These are phyloP conservation scores for Trichosurus vulpecula DNA, from an alignment of 2,797 vertebrate species.

Conservation along the genomic window DNA sequence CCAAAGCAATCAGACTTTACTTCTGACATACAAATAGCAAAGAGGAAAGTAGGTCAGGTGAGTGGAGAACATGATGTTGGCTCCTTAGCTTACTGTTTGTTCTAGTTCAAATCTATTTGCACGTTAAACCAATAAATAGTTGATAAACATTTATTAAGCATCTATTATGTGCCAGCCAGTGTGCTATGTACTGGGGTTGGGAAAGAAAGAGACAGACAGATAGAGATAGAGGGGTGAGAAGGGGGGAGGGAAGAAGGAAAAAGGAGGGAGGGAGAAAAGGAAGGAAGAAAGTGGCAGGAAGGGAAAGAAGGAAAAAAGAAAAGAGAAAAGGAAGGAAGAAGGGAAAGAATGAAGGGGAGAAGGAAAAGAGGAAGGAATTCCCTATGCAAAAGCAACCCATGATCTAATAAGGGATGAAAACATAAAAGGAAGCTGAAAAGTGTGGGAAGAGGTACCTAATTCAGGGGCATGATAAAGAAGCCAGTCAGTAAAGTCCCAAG, in stretches of 20 bases:
- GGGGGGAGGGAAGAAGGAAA: too few relatives aligned
- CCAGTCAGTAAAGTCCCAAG: not conserved
- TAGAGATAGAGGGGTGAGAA: too few relatives aligned
- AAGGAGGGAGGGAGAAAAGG: too few relatives aligned
- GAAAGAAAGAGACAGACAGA: not conserved
- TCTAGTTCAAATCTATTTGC: not conserved
- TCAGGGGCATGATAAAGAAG: not conserved
- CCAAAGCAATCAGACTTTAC: not conserved
- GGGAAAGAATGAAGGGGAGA: not conserved
- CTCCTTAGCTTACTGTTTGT: not conserved
- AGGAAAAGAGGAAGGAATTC: not conserved
- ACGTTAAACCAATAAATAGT: not conserved
- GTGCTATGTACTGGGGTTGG: too few relatives aligned
- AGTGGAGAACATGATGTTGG: not conserved
- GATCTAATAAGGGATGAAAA: not conserved
- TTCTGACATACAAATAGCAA: not conserved
- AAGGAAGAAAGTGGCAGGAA: too few relatives aligned
- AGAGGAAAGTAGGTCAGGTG: not conserved
- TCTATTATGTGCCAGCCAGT: not conserved
- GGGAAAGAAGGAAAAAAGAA: too few relatives aligned
- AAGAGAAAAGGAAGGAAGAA: too few relatives aligned
- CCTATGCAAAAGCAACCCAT: not conserved
- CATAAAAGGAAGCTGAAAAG: not conserved
- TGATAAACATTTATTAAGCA: not conserved
- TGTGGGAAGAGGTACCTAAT: not conserved